Base-by-base conservation (phyloP, 2,888 invertebrate species). In the Cataglyphis livida region DNA sequence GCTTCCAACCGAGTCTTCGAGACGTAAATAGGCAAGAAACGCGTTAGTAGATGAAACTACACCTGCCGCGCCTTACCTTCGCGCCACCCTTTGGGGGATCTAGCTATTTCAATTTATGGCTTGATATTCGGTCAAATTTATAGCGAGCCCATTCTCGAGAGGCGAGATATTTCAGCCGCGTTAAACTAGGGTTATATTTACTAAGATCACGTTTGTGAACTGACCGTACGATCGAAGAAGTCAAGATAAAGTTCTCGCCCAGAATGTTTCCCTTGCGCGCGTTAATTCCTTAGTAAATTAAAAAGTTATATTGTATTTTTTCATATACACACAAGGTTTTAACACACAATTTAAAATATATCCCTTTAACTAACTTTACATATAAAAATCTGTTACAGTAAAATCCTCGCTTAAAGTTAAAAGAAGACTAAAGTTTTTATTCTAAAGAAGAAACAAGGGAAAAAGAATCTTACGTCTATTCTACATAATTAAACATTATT, bases 111-210 rank as follows among this genome's bases (percentile, higher is more conserved):
- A 92, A 92, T 93, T 92, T 92, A 92, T 92, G 85, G 89, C 85
- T 89, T 89, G 90, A 92, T 92, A 92, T 91, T 90, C 86, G 68
- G 87, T 64, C 84, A 85, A 93, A 92, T 92, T 92, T 93, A 93
- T 90, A 90, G 88, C 83, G 79, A 86, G 82, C 32, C 81, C 84
- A 85, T 87, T 89, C 84, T 83, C 84, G 84, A 71, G 78, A n/a
- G n/a, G 84, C 82, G 87, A 89, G 89, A 89, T 91, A 90, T 88
- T 90, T 87, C 82, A 84, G n/a, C 78, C 68, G 54, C 25, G 21
- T 48, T 12, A 41, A n/a, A 81, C 44, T 68, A 28, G 38, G 41
- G 51, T 70, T 75, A 75, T 61, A 65, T 10, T 28, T n/a, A 44
- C 38, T 57, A 38, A 25, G n/a, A 0, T 25, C n/a, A 15, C 25